Evolutionary conservation across 2,888 invertebrate genomes (phyloP), one percentile per base, ranked within the genome.

Genomic region (Dicyrtomina minuta): DNA sequence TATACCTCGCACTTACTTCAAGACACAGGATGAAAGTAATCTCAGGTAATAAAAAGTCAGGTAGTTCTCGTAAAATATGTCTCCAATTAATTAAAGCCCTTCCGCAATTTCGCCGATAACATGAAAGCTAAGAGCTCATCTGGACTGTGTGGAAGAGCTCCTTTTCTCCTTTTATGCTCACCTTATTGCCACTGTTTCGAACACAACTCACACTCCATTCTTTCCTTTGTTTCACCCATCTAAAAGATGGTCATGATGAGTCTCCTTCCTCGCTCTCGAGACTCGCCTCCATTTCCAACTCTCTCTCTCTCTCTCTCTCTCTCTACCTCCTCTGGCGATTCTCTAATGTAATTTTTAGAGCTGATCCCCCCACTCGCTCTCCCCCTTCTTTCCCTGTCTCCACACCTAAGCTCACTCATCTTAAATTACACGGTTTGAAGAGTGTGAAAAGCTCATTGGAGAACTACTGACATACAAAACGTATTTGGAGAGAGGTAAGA

Each of bases 61-160:
- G 73, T 72, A 73, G 70, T 73, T 73, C 58, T 26, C 59, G 75
- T 77, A 78, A 78, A 78, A 77, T 78, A 77, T 78, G 75, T 77
- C 71, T 70, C 72, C 77, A 76, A 78, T 78, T 78, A 78, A 77
- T 78, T 78, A 77, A 78, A 78, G 72, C 72, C 73, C 72, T 75
- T 74, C 75, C 71, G 72, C 74, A 75, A 75, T 74, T 76, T 75
- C 60, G 65, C 70, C 73, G 71, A 73, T 75, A 75, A 75, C 72
- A 73, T 73, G 73, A 75, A 74, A 72, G 73, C 75, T 73, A 74
- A 73, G 74, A 74, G 75, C 74, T 76, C 75, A 75, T 76, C 75
- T 73, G 67, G 72, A 73, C 65, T 64, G 66, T 67, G 61, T 68
- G 62, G 55, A 70, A 68, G 69, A 58, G 65, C 66, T 69, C 53